Base-by-base conservation (phyloP, 2,113 vertebrate species). In the Lasiurus cinereus region DNA sequence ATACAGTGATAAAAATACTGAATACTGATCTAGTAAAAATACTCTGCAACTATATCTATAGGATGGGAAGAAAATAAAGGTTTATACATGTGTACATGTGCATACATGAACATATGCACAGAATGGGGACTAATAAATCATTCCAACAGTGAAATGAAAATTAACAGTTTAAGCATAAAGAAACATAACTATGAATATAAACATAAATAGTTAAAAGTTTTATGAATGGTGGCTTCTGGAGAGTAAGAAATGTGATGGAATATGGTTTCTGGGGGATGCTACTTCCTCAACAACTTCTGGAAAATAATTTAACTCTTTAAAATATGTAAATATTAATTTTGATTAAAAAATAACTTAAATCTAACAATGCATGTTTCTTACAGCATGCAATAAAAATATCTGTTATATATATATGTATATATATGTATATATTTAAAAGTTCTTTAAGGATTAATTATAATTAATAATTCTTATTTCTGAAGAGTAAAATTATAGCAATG, bases 391-490 rank as follows among this genome's bases (percentile, higher is more conserved):
- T 67, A 66, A 76, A 86, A 59, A 39, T 39, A 39, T 39, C 39
- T 39, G 39, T 39, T 39, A 39, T 39, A 39, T 39, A 39, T 39
- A 39, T 67, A 77, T 13, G 5, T 39, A 39, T 39, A 39, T 39
- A 39, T 39, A 39, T 39, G 39, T 39, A 39, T 39, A 39, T 39
- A 83, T 79, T 83, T 79, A 70, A 83, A 10, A 76, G 39, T 6
- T 64, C 6, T 80, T 6, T 72, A 72, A 87, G 27, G 9, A 76
- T 88, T 62, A 50, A 77, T 82, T 56, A 78, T 11, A 67, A 14
- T 70, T 88, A 77, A 33, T 82, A 33, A 73, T 72, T 92, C 9
- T 24, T 59, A 80, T 86, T 80, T 92, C 64, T 83, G 19, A 91
- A 27, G 27, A 84, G 9, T 39, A 2, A 19, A 22, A 36, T 29